Evolutionary conservation across 2,888 invertebrate genomes (phyloP), one percentile per base, ranked within the genome.

Genomic region (Archaeoteleia sp.): DNA sequence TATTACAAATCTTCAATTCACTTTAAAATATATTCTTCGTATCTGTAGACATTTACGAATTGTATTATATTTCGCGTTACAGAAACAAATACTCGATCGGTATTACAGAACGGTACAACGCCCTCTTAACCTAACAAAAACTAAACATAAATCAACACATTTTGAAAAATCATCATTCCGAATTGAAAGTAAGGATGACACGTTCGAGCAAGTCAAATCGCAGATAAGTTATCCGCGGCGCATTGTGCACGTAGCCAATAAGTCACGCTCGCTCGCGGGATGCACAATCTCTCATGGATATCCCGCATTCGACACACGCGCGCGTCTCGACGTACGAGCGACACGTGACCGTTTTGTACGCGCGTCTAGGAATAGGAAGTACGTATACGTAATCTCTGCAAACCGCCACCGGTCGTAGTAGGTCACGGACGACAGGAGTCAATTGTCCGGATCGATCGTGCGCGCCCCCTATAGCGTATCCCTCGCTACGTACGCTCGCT

Each of bases 261-360:
- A 74, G 72, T 73, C 70, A 74, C 70, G 65, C 67, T 63, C 32
- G 58, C 57, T 63, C 69, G 67, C 70, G 72, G 67, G 71, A 74
- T 69, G 54, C 62, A 39, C 67, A 54, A 69, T 69, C 67, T 55
- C 68, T n/a, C n/a, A n/a, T 65, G 48, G 25, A 42, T 23, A 70
- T 70, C 51, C 13, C 23, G 74, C 66, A 81, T 78, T 79, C 81
- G 72, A 53, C 74, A 72, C 81, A 79, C 77, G 79, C 77, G 77
- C 71, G 58, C 61, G 53, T 70, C 71, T 69, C 67, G 76, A 79
- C 76, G 75, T 75, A 79, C 76, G 75, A 70, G 70, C 73, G 74
- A 76, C 79, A 76, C 81, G 80, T 81, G 81, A 81, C 76, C 77
- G 77, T 79, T 80, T 81, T 79, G 77, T 74, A 58, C 70, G 69